Evolutionary conservation across 2,797 vertebrate genomes (phyloP).

Genomic region (Characodon lateralis): DNA sequence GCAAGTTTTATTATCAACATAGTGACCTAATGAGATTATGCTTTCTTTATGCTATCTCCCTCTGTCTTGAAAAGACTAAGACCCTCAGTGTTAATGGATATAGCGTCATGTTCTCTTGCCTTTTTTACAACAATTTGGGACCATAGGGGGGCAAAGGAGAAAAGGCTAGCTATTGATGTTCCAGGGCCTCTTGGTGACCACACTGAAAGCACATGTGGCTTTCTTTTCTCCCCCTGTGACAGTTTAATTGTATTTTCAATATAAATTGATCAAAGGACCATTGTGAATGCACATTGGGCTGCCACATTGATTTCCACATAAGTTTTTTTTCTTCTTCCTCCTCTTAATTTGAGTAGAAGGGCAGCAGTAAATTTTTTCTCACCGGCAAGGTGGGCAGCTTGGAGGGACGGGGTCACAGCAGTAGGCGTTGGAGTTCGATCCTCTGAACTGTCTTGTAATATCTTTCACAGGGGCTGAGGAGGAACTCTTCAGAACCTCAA

Average conservation of each 20-base stretch:
- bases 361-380: constrained; percentile 64
- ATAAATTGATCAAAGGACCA: constrained; percentile 74
- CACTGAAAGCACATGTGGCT: constrained; percentile 66
- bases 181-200: constrained; percentile 57
- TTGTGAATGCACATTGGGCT: constrained; percentile 70
- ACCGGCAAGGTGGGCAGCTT: constrained; percentile 39
- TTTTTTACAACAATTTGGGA: constrained; percentile 47
- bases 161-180: constrained; percentile 62
- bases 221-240: constrained; percentile 60
- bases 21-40: constrained; percentile 11
- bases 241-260: constrained; percentile 80
- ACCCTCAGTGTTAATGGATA: constrained; percentile 43
- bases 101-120: constrained; percentile 52
- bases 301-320: constrained; percentile 73
- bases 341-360: constrained; percentile 68
- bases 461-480: constrained; percentile 50
- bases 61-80: constrained; percentile 23
- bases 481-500: constrained; percentile 47
- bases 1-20: background rate
- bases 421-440: constrained; percentile 48
- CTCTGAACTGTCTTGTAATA: constrained; percentile 50
- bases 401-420: constrained; percentile 55
- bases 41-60: constrained; percentile 1
- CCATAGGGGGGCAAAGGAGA: constrained; percentile 58
- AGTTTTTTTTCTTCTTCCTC: constrained; percentile 7